phyloP scores from a whole-genome alignment of 1,140 invertebrate genomes.

The Listronotus bonariensis region DNA sequence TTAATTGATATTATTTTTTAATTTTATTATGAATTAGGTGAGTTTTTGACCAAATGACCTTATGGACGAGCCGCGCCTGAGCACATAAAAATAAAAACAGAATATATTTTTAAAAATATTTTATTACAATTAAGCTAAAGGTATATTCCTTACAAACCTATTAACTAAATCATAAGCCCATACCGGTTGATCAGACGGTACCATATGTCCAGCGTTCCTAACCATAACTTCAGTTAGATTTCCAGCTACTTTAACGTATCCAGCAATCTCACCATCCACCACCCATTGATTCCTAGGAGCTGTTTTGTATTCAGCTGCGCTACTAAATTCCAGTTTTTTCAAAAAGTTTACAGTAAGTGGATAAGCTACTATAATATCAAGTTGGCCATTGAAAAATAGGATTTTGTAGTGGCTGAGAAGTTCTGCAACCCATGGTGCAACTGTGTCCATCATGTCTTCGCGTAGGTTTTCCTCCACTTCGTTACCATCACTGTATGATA shows the following conservation, averaged over 20 bases:
- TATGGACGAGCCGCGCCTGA: too few species aligned
- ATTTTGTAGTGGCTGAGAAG: constrained; percentile 70
- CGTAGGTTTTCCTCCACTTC: constrained; percentile 67
- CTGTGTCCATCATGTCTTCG: constrained; percentile 76
- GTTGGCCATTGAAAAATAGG: constrained; percentile 79
- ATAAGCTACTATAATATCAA: constrained; percentile 85
- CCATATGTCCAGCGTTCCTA: constrained; percentile 64
- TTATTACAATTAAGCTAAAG: constrained; percentile 21
- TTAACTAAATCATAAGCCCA: constrained; percentile 76
- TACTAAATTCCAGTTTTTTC: constrained; percentile 67
- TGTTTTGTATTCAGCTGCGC: constrained; percentile 64
- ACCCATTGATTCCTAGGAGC: constrained; percentile 64
- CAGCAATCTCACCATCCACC: constrained; percentile 70
- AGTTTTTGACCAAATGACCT: too few species aligned
- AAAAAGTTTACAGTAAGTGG: constrained; percentile 76
- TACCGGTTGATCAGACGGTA: constrained; percentile 76
- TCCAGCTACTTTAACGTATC: constrained; percentile 70
- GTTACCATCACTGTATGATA: constrained; percentile 56
- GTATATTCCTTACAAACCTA: constrained; percentile 66
- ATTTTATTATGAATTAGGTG: too few species aligned
- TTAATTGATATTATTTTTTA: too few species aligned
- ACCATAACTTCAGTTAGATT: constrained; percentile 77
- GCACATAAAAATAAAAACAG: too few species aligned
- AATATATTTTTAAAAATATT: neutral
- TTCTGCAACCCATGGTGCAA: constrained; percentile 74